Base-by-base conservation (phyloP, 1,140 invertebrate species). In the Drosophila burlai region DNA sequence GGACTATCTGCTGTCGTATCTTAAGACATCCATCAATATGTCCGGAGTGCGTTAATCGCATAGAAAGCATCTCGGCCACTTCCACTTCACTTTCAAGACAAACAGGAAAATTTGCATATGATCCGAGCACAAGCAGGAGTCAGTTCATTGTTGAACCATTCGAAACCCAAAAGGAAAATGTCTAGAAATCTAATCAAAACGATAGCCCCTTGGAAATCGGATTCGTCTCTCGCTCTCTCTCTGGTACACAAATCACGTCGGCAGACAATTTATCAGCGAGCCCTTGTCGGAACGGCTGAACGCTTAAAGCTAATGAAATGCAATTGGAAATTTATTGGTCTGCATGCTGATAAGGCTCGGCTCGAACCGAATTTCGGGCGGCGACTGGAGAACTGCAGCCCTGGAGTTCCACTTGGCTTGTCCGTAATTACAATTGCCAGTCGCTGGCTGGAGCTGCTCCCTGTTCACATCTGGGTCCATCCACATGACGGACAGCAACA, bases 281-380 rank as follows among this genome's bases (percentile, higher is more conserved):
- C 64, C 55, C 54, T 76, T 74, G 76, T 45, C 62, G 46, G 59
- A 71, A 21, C 29, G 42, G 24, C 40, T 11, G 62, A 64, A 43
- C 63, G 45, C 50, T 57, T 34, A 64, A 42, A 80, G 75, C 69
- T 73, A 80, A 80, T 79, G 67, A 80, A 80, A 77, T 73, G 76
- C 77, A 80, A 80, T 80, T 80, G 68, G 68, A 74, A 74, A 80
- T 80, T 74, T 80, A 80, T 80, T 73, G 55, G 55, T 66, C 65
- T 59, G 60, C 54, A 79, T 65, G 47, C 43, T n/a, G 67, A 73
- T 79, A 79, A 52, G 67, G 64, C 67, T 40, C 40, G 42, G 13
- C 24, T 36, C 24, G 66, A 57, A 36, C 49, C 21, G 42, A 58
- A 43, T 58, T 58, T 76, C 59, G 24, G 36, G 10, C 29, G 3